Percentiles rank a stretch among this genome's conserved stretches.
Conservation (phyloP, 92 coral and sea anemone species). For the Siderastrea siderea region DNA sequence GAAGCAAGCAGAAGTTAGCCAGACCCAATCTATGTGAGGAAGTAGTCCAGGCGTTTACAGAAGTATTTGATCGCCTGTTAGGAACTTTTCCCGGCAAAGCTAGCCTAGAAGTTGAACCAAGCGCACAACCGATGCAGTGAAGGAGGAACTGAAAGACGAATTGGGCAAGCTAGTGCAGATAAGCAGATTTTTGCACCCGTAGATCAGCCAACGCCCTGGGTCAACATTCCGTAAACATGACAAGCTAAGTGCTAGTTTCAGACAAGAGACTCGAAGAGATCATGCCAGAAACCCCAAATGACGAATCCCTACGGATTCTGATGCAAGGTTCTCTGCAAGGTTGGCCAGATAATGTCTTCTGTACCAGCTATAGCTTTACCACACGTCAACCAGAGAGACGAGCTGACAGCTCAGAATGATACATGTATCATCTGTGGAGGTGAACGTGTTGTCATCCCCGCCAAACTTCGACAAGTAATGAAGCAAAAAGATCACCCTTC, state of each 20-base stretch:
- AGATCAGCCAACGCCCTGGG: slow-evolving; percentile 73
- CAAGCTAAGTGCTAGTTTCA: slow-evolving; percentile 3
- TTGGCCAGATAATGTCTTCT: slow-evolving; percentile 24
- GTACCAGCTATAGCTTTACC: neutral
- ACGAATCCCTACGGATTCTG: neutral
- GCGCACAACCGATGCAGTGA: slow-evolving; percentile 58
- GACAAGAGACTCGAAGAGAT: neutral
- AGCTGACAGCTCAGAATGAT: neutral
- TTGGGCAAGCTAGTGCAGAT: slow-evolving; percentile 1
- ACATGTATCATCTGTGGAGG: slow-evolving; percentile 24
- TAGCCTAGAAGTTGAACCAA: slow-evolving; percentile 33
- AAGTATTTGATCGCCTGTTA: slow-evolving; percentile 56
- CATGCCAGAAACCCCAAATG: neutral
- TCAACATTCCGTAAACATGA: slow-evolving; percentile 33
- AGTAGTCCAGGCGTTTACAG: slow-evolving; percentile 24
- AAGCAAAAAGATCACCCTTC: slow-evolving; percentile 1
- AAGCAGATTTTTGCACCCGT: slow-evolving; percentile 46
- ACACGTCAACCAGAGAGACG: neutral
- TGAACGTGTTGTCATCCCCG: slow-evolving; percentile 7
- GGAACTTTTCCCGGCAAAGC: slow-evolving; percentile 57
- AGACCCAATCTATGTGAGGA: neutral
- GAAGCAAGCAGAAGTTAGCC: slow-evolving; percentile 33
- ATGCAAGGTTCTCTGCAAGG: slow-evolving; percentile 10
- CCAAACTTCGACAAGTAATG: neutral
- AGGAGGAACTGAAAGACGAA: slow-evolving; percentile 53